Percentiles rank a stretch among this genome's conserved stretches.
phyloP scores from a whole-genome alignment of 1,140 invertebrate species.

The Teleopsis dalmanni region DNA sequence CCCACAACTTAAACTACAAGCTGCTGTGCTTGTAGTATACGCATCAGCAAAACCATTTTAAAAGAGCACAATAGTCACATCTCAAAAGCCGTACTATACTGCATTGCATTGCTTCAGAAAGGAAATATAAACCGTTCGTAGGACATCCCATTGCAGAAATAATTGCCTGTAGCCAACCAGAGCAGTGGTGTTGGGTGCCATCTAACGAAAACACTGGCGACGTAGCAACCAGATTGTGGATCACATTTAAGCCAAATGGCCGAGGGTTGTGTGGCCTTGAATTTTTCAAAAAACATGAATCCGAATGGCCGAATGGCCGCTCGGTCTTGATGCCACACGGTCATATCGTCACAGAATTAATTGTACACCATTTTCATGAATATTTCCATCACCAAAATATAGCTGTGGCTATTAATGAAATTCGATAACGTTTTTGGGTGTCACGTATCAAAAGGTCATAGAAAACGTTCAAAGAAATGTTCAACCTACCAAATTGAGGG shows the following conservation, averaged over 20 bases:
- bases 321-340: neutral
- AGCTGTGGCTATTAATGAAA: neutral
- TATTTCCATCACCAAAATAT: conserved; percentile 10
- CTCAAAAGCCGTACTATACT: neutral
- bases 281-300: too few species aligned
- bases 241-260: too few species aligned
- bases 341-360: neutral
- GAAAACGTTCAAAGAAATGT: neutral
- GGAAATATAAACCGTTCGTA: conserved; percentile 2
- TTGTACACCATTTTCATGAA: neutral
- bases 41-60: neutral
- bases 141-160: conserved; percentile 4
- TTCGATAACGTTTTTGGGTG: conserved; percentile 7
- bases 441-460: neutral
- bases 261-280: too few species aligned
- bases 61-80: neutral
- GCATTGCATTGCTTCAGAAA: neutral
- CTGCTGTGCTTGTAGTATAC: neutral
- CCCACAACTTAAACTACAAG: conserved; percentile 2
- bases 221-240: conserved; percentile 1
- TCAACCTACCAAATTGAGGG: neutral
- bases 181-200: neutral
- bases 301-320: too few species aligned
- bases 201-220: neutral
- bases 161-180: neutral